phyloP scores from a whole-genome alignment of 2,888 invertebrate species.

The Microctonus aethiopoides region DNA sequence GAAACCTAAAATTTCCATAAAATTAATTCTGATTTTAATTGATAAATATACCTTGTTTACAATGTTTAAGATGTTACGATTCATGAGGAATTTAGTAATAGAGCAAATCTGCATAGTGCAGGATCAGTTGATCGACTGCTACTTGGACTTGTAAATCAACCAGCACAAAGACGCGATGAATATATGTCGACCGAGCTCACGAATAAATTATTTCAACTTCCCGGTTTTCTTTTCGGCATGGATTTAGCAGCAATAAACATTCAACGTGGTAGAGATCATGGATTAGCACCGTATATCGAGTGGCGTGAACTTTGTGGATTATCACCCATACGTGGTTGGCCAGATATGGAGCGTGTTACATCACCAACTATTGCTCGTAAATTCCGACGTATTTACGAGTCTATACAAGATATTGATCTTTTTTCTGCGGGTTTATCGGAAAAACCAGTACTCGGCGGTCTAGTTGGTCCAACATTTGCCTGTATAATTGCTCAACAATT shows the following conservation, averaged over 20 bases:
- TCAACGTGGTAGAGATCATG: constrained; percentile 88
- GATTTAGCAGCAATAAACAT: constrained; percentile 90
- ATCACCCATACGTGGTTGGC: constrained; percentile 75
- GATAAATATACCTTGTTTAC: not conserved
- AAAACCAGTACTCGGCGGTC: constrained; percentile 80
- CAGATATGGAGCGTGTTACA: constrained; percentile 78
- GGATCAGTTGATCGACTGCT: constrained; percentile 84
- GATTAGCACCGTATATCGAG: constrained; percentile 81
- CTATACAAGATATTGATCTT: constrained; percentile 85
- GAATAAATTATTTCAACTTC: constrained; percentile 84
- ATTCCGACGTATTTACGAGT: constrained; percentile 70
- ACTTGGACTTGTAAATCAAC: constrained; percentile 81
- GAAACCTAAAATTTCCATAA: not conserved
- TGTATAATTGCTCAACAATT: constrained; percentile 91
- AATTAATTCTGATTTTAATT: not conserved
- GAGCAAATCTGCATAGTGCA: constrained; percentile 75
- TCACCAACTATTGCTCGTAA: constrained; percentile 74
- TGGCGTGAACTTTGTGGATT: constrained; percentile 86
- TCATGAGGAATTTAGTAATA: constrained; percentile 80
- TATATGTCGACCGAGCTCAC: constrained; percentile 85
- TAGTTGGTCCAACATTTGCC: constrained; percentile 89
- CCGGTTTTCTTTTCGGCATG: constrained; percentile 79
- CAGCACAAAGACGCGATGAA: constrained; percentile 82
- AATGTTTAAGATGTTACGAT: constrained; percentile 77
- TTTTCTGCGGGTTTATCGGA: constrained; percentile 88